Conservation (phyloP, 2,888 invertebrate genomes). For the Cheilosia soror region DNA sequence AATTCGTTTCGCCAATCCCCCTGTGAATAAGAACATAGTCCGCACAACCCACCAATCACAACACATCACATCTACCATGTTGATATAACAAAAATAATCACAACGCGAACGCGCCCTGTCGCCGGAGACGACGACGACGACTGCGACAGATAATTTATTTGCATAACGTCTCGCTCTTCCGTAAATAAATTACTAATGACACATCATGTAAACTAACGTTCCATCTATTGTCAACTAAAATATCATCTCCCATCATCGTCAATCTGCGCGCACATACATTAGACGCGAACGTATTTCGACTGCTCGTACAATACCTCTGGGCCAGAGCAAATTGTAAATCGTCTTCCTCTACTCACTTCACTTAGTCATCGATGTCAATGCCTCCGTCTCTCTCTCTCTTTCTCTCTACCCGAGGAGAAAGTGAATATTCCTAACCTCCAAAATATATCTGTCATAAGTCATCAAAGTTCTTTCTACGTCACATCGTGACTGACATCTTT, state of each 20-base stretch:
- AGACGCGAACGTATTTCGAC: slow-evolving; percentile 1
- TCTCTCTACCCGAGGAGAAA: not conserved
- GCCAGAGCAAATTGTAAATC: slow-evolving; percentile 29
- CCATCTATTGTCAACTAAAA: slow-evolving; percentile 70
- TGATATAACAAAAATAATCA: slow-evolving; percentile 55
- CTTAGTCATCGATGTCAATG: slow-evolving; percentile 49
- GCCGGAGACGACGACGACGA: not conserved
- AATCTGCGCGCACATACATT: slow-evolving; percentile 28
- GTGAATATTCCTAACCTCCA: not conserved
- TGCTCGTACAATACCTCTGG: not conserved
- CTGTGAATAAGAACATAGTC: not conserved
- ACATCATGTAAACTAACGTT: slow-evolving; percentile 72
- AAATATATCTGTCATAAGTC: slow-evolving; percentile 64
- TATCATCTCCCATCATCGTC: slow-evolving; percentile 60
- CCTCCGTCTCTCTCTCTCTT: not conserved
- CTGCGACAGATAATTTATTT: slow-evolving; percentile 65
- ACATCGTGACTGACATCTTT: slow-evolving; percentile 69
- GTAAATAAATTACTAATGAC: slow-evolving; percentile 72
- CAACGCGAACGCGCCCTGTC: slow-evolving; percentile 2
- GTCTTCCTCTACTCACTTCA: slow-evolving; percentile 12
- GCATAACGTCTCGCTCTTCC: slow-evolving; percentile 56
- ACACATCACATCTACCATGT: not conserved
- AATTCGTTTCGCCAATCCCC: not conserved
- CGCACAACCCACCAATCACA: not conserved
- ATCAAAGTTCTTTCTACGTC: slow-evolving; percentile 71